phyloP scores from a whole-genome alignment of 2,888 invertebrate species.

The Orthosia gothica region DNA sequence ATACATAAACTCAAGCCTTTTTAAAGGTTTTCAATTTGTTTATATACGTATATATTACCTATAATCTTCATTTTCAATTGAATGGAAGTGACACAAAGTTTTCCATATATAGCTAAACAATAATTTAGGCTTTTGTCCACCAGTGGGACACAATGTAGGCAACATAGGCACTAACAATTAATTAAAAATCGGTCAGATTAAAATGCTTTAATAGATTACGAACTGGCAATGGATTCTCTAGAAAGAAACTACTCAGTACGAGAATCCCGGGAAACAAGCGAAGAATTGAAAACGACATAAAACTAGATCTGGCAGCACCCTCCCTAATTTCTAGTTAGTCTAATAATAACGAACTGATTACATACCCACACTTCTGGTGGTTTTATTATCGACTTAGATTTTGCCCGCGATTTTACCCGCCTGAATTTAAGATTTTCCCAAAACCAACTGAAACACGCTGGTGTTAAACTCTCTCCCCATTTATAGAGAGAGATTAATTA shows the following conservation, averaged over 20 bases:
- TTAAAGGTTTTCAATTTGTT: too few relatives aligned
- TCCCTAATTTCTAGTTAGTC: conserved; percentile 48
- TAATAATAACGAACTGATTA: conserved; percentile 54
- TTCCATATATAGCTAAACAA: not conserved
- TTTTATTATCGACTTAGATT: conserved; percentile 33
- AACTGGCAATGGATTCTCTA: too few relatives aligned
- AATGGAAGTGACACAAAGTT: too few relatives aligned
- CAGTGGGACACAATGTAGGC: too few relatives aligned
- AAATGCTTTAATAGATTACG: too few relatives aligned
- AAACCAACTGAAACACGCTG: not conserved
- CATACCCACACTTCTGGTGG: conserved; percentile 34
- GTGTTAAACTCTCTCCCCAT: not conserved
- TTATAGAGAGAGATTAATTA: not conserved
- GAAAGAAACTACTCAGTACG: conserved; percentile 6
- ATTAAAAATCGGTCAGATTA: too few relatives aligned
- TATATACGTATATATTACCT: too few relatives aligned
- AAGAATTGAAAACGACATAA: conserved; percentile 21
- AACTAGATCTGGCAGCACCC: conserved; percentile 23
- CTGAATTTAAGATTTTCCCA: not conserved
- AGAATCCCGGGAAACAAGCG: conserved; percentile 9
- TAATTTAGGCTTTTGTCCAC: not conserved
- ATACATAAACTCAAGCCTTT: too few relatives aligned
- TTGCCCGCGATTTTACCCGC: not conserved
- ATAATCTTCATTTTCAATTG: too few relatives aligned
- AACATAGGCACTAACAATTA: too few relatives aligned